phyloP scores from a whole-genome alignment of 1,140 invertebrate species.

The Halotydeus destructor region DNA sequence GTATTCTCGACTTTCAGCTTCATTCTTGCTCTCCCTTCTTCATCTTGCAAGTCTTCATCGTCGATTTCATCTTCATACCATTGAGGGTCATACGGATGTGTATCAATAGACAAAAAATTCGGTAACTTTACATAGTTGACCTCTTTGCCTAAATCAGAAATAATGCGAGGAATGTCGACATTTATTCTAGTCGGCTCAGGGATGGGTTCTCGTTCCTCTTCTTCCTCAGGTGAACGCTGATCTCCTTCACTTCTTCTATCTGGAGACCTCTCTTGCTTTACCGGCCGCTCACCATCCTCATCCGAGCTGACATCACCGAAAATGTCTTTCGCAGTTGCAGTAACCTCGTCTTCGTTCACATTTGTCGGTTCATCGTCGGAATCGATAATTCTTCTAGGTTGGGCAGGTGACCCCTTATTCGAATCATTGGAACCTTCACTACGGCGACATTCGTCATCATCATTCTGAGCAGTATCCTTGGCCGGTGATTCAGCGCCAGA shows the following conservation, averaged over 20 bases:
- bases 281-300: conserved; percentile 19
- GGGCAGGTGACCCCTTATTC: not conserved
- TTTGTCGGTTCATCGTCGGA: conserved; percentile 4
- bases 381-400: not conserved
- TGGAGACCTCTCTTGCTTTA: not conserved
- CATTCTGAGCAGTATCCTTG: not conserved
- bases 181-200: conserved; percentile 81
- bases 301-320: conserved; percentile 45
- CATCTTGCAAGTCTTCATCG: conserved; percentile 91
- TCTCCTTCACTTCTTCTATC: not conserved
- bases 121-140: conserved; percentile 86
- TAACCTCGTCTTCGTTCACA: not conserved
- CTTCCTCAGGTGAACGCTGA: conserved; percentile 15
- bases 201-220: conserved; percentile 25
- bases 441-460: not conserved
- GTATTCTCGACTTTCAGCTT: conserved; percentile 54
- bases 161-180: conserved; percentile 86
- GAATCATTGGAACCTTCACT: not conserved
- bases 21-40: conserved; percentile 75
- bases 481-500: conserved; percentile 1
- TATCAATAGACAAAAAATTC: conserved; percentile 50
- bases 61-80: conserved; percentile 98
- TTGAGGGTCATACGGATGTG: conserved; percentile 71
- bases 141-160: conserved; percentile 68
- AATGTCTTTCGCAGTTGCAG: conserved; percentile 41